Percentiles rank a stretch among this genome's conserved stretches.
phyloP scores from a whole-genome alignment of 2,113 vertebrate genomes.

The Plotosus lineatus region DNA sequence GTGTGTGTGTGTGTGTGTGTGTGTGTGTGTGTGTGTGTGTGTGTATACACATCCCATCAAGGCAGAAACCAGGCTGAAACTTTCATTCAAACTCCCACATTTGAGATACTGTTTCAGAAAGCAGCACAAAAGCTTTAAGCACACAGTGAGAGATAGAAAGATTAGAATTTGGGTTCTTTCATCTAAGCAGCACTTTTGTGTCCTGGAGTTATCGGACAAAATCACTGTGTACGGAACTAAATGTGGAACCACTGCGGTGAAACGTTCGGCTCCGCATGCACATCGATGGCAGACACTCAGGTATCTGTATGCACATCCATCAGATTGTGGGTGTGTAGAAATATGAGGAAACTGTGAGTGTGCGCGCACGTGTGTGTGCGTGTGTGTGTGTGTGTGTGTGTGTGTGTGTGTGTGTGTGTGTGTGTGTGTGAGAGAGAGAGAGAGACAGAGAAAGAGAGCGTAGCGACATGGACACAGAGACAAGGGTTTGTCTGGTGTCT shows the following conservation, averaged over 20 bases:
- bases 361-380: too few relatives aligned
- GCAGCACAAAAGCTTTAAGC: neutral
- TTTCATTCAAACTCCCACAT: slow-evolving; percentile 1
- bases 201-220: neutral
- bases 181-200: neutral
- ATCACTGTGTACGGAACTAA: neutral
- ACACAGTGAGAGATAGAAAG: neutral
- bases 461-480: neutral
- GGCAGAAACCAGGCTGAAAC: neutral
- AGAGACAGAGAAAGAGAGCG: neutral
- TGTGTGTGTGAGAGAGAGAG: neutral
- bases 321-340: neutral
- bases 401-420: too few relatives aligned
- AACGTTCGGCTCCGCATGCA: neutral
- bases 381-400: too few relatives aligned
- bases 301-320: slow-evolving; percentile 17
- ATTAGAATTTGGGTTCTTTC: neutral
- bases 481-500: slow-evolving; percentile 29
- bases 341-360: neutral
- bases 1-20: neutral
- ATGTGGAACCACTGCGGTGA: neutral
- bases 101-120: slow-evolving; percentile 3
- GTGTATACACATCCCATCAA: neutral
- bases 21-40: neutral
- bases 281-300: neutral